These are phyloP conservation scores for Uloborus diversus DNA, from an alignment of 1,140 invertebrate genomes.

Conservation along the genomic window DNA sequence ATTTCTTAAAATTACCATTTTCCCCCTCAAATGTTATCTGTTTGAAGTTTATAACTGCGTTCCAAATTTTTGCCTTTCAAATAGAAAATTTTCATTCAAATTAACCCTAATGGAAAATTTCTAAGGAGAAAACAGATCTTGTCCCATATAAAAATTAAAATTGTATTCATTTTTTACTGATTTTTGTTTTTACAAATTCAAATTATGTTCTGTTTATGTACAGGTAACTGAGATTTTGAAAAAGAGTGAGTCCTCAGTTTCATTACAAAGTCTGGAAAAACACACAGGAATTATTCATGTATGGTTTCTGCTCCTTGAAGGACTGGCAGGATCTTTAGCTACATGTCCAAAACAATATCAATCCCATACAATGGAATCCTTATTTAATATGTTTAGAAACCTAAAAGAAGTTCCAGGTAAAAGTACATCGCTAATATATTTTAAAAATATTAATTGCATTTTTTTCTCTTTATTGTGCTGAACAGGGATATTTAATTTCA, in stretches of 20 bases:
- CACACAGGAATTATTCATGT: conserved; percentile 87
- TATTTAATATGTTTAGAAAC: conserved; percentile 83
- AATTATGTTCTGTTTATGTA: conserved; percentile 4
- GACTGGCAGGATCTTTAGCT: conserved; percentile 79
- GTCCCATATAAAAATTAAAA: neutral
- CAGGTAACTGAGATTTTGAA: conserved; percentile 27
- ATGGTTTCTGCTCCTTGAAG: conserved; percentile 91
- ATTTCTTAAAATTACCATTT: too few relatives aligned
- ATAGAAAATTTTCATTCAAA: neutral
- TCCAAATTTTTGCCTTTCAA: too few relatives aligned
- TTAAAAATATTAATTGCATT: neutral
- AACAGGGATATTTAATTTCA: neutral
- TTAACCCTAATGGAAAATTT: neutral
- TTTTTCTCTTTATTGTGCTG: neutral
- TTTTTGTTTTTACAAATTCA: conserved; percentile 45
- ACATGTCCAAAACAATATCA: conserved; percentile 85
- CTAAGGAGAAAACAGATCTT: neutral
- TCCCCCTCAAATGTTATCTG: too few relatives aligned
- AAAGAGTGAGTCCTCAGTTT: conserved; percentile 24
- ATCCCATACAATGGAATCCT: conserved; percentile 82
- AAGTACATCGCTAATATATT: neutral
- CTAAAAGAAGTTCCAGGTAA: conserved; percentile 75
- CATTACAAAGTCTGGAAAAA: conserved; percentile 73
- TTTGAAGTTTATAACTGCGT: too few relatives aligned
- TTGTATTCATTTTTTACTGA: neutral